Evolutionary conservation across 37 sponge, comb jelly and placozoan genomes (phyloP).

Genomic region (Chondrosia reniformis): DNA sequence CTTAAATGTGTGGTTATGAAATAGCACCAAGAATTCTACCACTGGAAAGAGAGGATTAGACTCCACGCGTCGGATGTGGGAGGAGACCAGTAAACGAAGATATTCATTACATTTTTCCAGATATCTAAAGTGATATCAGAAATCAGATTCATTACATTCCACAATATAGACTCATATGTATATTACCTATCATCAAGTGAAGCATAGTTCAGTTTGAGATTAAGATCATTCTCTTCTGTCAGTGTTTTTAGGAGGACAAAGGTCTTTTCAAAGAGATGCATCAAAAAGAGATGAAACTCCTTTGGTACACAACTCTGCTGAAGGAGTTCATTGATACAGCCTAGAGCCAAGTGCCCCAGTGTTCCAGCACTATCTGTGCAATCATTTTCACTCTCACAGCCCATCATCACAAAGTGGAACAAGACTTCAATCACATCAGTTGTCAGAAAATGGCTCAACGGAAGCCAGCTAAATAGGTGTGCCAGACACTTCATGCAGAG

Average conservation of each 20-base stretch:
- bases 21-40: constrained; percentile 66
- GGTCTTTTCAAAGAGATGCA: constrained; percentile 73
- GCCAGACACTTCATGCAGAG: constrained; percentile 55
- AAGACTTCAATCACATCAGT: constrained; percentile 53
- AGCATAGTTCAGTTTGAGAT: background rate
- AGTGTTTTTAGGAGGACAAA: constrained; percentile 53
- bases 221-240: constrained; percentile 21
- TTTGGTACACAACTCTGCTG: constrained; percentile 63
- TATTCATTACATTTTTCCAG: constrained; percentile 79
- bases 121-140: constrained; percentile 27
- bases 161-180: background rate
- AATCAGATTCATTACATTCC: background rate
- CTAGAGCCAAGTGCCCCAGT: constrained; percentile 73
- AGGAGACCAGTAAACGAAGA: constrained; percentile 71
- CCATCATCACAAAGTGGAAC: constrained; percentile 68
- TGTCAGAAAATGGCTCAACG: constrained; percentile 54
- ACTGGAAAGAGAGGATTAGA: constrained; percentile 75
- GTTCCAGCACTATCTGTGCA: constrained; percentile 32
- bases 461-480: constrained; percentile 81
- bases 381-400: constrained; percentile 58
- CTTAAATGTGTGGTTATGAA: constrained; percentile 73
- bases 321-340: constrained; percentile 73
- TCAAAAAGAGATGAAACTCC: constrained; percentile 63
- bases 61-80: constrained; percentile 73
- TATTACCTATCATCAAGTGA: constrained; percentile 66